Base-by-base conservation (phyloP, 2,797 vertebrate species). In the Paedocypris micromegethes region DNA sequence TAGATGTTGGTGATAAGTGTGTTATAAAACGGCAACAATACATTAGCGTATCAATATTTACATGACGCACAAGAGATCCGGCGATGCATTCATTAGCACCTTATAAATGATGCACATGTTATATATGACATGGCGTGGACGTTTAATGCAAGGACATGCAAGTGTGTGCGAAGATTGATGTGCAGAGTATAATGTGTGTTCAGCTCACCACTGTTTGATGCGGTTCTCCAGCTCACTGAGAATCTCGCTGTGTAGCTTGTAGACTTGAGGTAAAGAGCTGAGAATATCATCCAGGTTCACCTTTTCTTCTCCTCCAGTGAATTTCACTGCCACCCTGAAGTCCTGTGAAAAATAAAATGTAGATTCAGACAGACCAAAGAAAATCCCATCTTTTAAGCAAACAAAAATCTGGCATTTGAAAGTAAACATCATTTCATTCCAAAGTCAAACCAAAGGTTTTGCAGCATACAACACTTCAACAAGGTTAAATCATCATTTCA, bases 181-280 rank as follows among this genome's bases (percentile, higher is more conserved):
- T 62, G 47, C 23, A 38, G 38, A 60, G 57, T 39, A 5, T 23
- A 3, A 41, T 52, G 51, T 45, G 45, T 9, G 41, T 73, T 23
- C 23, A 23, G 23, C 86, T 85, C 83, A 94, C 96, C 96, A 98
- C 75, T 91, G 88, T 61, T 81, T 81, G 64, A 97, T 84, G 74
- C 88, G 90, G 40, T 92, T 86, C 72, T 93, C 91, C 84, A 99
- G 85, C 76, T 94, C 92, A 23, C 79, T 76, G 51, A 96, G 82
- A 74, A 98, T 89, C 75, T 89, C 89, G 80, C 84, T 91, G 80
- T 99, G 96, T 51, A 99, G 87, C 69, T 82, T 79, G 70, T 87
- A 90, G 75, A 93, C 89, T 80, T 92, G 88, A 6, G 92, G 92
- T 66, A 99, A 88, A 5, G 89, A 85, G 1, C 86, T 86, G 77